A percentile compares a stretch with the other conserved stretches of the same genome.
Conservation (phyloP, 2,888 invertebrate species). For the Dromius quadrimaculatus region DNA sequence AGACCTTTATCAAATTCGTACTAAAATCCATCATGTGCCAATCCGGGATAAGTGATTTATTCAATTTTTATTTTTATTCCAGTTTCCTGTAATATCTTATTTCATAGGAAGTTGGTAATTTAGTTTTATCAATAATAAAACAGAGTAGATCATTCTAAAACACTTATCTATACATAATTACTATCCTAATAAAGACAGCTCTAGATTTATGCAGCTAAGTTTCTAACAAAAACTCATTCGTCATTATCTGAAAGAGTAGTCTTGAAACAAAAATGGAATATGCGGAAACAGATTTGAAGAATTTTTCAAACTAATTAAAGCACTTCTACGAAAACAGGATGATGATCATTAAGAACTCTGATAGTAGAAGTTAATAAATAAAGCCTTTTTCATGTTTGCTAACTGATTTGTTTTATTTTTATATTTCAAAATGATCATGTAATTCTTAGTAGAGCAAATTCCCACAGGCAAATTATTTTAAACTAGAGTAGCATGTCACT, state of each 20-base stretch:
- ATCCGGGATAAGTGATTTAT: too few species aligned
- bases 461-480: not conserved
- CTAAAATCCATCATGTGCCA: too few species aligned
- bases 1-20: too few species aligned
- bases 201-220: too few species aligned
- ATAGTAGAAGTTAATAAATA: constrained; percentile 16
- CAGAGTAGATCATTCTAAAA: too few species aligned
- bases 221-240: constrained; percentile 4
- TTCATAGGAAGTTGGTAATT: too few species aligned
- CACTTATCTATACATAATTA: too few species aligned
- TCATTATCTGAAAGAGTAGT: not conserved
- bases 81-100: too few species aligned
- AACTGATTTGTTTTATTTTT: constrained; percentile 1
- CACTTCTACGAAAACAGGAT: constrained; percentile 30
- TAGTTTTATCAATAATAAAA: too few species aligned
- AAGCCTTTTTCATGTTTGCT: constrained; percentile 21
- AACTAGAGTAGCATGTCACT: constrained; percentile 14
- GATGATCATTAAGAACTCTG: constrained; percentile 20
- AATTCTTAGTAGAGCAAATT: constrained; percentile 8
- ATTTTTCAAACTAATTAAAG: constrained; percentile 37
- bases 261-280: constrained; percentile 22
- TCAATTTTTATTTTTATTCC: too few species aligned
- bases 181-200: too few species aligned
- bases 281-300: constrained; percentile 27
- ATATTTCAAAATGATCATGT: not conserved